phyloP scores from a whole-genome alignment of 2,797 vertebrate genomes.

The Margarornis squamiger region DNA sequence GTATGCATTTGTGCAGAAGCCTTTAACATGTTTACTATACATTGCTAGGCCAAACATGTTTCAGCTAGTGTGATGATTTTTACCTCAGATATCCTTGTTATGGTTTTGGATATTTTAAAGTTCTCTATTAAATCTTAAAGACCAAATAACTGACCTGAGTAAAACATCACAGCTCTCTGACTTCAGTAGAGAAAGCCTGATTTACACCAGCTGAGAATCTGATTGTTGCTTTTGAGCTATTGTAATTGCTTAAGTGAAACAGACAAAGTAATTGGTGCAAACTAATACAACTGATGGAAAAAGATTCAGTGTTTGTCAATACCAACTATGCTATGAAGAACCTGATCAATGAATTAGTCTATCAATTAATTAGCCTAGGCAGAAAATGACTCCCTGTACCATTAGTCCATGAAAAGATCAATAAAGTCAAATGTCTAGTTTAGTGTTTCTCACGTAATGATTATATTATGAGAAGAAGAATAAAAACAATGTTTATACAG shows the following conservation, averaged over 20 bases:
- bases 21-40: not conserved
- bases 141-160: not conserved
- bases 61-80: not conserved
- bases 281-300: constrained; percentile 78
- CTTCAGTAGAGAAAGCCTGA: not conserved
- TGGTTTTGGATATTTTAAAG: not conserved
- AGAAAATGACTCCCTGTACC: constrained; percentile 88
- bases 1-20: not conserved
- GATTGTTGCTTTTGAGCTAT: constrained; percentile 17
- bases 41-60: not conserved
- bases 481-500: not conserved
- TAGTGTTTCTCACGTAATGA: constrained; percentile 79
- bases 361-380: constrained; percentile 88
- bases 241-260: constrained; percentile 63
- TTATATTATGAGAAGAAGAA: constrained; percentile 60
- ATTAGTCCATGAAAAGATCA: constrained; percentile 87
- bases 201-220: constrained; percentile 50
- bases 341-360: constrained; percentile 86
- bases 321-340: constrained; percentile 80
- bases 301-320: constrained; percentile 82
- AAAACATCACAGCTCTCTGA: not conserved
- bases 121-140: not conserved
- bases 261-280: constrained; percentile 82
- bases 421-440: constrained; percentile 90
- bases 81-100: not conserved